Percentiles rank a stretch among this genome's conserved stretches.
phyloP scores from a whole-genome alignment of 2,888 invertebrate genomes.

The Nineta flava region DNA sequence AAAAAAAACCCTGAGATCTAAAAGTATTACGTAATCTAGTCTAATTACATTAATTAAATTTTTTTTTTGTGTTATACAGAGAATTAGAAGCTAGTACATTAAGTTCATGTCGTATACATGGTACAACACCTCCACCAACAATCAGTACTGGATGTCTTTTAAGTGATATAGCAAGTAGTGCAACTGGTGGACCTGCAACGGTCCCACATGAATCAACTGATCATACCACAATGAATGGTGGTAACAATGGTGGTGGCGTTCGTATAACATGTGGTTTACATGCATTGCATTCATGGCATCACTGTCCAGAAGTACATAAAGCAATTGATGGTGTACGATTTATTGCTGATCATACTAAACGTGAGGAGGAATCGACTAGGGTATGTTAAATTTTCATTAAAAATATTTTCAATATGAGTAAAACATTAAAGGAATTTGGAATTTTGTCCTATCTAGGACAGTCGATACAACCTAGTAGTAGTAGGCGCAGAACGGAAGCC shows the following conservation, averaged over 20 bases:
- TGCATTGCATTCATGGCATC: conserved; percentile 64
- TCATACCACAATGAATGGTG: conserved; percentile 23
- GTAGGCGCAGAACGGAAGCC: too few relatives aligned
- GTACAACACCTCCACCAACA: conserved; percentile 36
- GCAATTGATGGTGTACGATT: conserved; percentile 86
- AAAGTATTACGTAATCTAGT: too few relatives aligned
- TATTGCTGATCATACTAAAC: conserved; percentile 82
- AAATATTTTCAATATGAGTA: neutral
- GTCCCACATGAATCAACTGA: conserved; percentile 18
- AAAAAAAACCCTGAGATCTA: too few relatives aligned
- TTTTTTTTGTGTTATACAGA: conserved; percentile 20
- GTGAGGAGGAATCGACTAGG: conserved; percentile 82
- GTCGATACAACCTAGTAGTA: neutral
- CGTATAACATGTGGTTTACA: conserved; percentile 33
- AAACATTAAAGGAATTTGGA: neutral
- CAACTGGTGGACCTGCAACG: conserved; percentile 16
- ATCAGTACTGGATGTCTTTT: conserved; percentile 32
- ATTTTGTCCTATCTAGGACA: neutral
- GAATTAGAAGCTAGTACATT: conserved; percentile 37
- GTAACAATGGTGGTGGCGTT: conserved; percentile 28
- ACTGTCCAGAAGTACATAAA: conserved; percentile 81
- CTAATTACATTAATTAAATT: too few relatives aligned
- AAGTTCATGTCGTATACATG: conserved; percentile 39
- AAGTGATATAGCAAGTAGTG: conserved; percentile 28
- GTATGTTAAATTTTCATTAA: conserved; percentile 38